Percentiles rank a stretch among this genome's conserved stretches.
Evolutionary conservation across 2,888 invertebrate genomes (phyloP).

Genomic region (Eristalis tenax): DNA sequence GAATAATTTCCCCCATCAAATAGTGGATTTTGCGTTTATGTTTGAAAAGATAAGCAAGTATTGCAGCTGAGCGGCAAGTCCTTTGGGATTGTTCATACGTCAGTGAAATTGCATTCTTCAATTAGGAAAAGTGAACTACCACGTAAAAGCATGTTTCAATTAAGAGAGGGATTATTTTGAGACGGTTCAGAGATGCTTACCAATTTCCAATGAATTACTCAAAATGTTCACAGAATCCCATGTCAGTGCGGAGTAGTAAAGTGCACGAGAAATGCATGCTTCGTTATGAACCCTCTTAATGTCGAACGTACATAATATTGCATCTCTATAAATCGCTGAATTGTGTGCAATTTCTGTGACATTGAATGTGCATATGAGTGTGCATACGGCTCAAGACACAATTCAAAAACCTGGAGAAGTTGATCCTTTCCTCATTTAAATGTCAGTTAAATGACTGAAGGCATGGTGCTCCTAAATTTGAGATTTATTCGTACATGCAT

Average conservation of each 20-base stretch:
- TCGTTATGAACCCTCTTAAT: neutral
- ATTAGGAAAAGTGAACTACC: neutral
- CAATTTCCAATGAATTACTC: conserved; percentile 5
- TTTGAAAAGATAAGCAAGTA: neutral
- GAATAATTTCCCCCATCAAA: neutral
- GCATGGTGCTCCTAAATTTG: neutral
- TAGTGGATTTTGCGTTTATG: neutral
- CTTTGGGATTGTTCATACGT: neutral
- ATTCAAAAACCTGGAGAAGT: neutral
- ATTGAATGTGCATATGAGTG: neutral
- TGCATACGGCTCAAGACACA: too few relatives aligned
- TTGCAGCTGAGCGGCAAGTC: neutral
- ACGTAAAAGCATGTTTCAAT: conserved; percentile 35
- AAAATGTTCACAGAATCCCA: neutral
- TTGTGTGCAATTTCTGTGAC: neutral
- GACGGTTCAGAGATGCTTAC: conserved; percentile 20
- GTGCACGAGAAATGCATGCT: neutral
- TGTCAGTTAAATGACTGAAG: neutral
- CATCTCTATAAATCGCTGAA: neutral
- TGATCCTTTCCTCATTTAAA: neutral
- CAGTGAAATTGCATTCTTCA: neutral
- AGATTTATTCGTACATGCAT: neutral
- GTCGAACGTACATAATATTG: neutral
- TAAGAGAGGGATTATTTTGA: conserved; percentile 42
- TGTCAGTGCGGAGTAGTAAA: neutral